phyloP scores from a whole-genome alignment of 2,797 vertebrate genomes.

The Simalia tracyae region DNA sequence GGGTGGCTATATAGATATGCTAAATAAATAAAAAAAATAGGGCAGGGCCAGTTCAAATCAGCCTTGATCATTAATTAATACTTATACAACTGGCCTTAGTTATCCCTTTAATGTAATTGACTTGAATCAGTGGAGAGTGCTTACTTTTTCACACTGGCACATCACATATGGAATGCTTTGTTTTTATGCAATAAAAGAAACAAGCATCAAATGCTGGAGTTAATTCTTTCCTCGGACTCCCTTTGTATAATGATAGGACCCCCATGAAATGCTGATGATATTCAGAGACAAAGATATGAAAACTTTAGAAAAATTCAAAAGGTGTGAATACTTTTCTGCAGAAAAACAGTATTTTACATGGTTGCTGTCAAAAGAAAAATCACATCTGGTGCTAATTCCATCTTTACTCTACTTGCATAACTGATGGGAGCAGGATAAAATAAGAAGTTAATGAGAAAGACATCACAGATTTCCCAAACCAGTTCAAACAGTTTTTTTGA shows the following conservation, averaged over 20 bases:
- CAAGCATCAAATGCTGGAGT: neutral
- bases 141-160: neutral
- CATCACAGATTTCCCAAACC: neutral
- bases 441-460: neutral
- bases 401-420: neutral
- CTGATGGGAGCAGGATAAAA: neutral
- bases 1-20: too few species aligned
- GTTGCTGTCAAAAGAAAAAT: neutral
- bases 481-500: neutral
- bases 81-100: neutral
- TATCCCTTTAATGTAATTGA: neutral
- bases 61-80: neutral
- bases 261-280: neutral
- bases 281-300: neutral
- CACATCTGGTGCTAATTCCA: neutral
- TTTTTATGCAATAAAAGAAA: neutral
- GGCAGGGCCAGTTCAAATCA: neutral
- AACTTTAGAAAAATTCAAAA: neutral
- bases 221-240: neutral
- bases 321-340: neutral
- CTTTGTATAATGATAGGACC: neutral
- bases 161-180: neutral
- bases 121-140: neutral
- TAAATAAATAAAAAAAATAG: neutral
- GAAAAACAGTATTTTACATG: neutral